These are phyloP conservation scores for Leptopilina drosophilae DNA, from an alignment of 2,888 invertebrate species.

Conservation along the genomic window DNA sequence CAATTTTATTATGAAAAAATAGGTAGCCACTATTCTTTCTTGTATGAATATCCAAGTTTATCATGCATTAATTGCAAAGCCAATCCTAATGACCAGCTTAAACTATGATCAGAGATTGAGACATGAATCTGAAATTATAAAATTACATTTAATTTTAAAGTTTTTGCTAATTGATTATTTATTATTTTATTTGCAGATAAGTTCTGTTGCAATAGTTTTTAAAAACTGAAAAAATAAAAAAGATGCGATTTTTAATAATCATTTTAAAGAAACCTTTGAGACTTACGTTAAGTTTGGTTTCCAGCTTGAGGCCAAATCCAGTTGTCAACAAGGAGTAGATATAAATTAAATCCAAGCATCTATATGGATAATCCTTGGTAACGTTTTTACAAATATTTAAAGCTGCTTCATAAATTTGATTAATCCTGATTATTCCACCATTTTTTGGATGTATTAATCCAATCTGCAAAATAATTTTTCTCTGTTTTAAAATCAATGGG, in stretches of 20 bases:
- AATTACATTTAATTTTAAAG: background rate
- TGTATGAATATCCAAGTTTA: slow-evolving; percentile 65
- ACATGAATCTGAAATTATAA: slow-evolving; percentile 84
- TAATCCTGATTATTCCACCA: slow-evolving; percentile 85
- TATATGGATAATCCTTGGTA: slow-evolving; percentile 91
- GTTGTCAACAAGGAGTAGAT: slow-evolving; percentile 89
- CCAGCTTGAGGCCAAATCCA: slow-evolving; percentile 85
- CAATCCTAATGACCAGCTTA: slow-evolving; percentile 96
- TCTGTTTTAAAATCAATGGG: too few species aligned
- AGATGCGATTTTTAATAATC: too few species aligned
- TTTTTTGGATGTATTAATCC: slow-evolving; percentile 80
- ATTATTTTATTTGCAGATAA: too few species aligned
- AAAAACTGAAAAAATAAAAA: too few species aligned
- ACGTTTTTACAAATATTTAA: slow-evolving; percentile 84
- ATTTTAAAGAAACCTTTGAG: slow-evolving; percentile 1
- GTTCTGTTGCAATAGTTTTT: too few species aligned
- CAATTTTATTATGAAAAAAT: too few species aligned
- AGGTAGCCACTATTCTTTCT: background rate
- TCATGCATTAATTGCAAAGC: slow-evolving; percentile 90
- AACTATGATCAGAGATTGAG: slow-evolving; percentile 93
- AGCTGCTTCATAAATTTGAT: slow-evolving; percentile 84
- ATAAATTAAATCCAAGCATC: slow-evolving; percentile 93
- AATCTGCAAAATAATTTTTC: slow-evolving; percentile 53
- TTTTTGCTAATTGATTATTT: too few species aligned
- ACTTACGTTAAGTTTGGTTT: slow-evolving; percentile 83